Percentiles rank a stretch among this genome's conserved stretches.
These are phyloP conservation scores for Cinara cedri DNA, from an alignment of 2,888 invertebrate species.

Conservation along the genomic window DNA sequence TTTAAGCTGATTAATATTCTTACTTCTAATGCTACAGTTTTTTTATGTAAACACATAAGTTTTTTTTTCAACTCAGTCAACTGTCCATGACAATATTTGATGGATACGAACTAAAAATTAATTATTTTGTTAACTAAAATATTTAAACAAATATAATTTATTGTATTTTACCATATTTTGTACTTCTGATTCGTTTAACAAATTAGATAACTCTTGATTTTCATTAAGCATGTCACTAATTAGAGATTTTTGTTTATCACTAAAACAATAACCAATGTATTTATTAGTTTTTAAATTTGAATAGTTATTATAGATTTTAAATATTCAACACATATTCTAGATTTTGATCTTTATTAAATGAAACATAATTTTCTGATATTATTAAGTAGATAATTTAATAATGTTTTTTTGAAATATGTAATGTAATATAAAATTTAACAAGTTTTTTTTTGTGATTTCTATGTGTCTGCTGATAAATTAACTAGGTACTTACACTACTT, in stretches of 20 bases:
- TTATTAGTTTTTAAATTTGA: neutral
- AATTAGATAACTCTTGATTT: conserved; percentile 35
- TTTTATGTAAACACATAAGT: conserved; percentile 37
- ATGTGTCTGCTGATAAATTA: neutral
- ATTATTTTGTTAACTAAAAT: neutral
- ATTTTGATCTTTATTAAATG: neutral
- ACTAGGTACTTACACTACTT: conserved; percentile 25
- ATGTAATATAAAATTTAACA: neutral
- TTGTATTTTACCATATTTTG: conserved; percentile 39
- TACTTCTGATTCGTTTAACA: conserved; percentile 39
- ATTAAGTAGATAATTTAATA: neutral
- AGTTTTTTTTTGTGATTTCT: neutral
- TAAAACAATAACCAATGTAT: conserved; percentile 20
- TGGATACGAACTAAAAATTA: conserved; percentile 34
- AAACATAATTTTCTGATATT: neutral
- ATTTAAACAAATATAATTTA: neutral
- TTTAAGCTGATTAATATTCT: neutral
- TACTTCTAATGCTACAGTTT: conserved; percentile 28
- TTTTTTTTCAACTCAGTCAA: conserved; percentile 38
- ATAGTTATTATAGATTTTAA: neutral
- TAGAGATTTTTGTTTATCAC: conserved; percentile 29
- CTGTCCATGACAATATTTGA: conserved; percentile 27
- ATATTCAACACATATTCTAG: neutral
- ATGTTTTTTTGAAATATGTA: neutral
- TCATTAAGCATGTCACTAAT: conserved; percentile 17